phyloP scores from a whole-genome alignment of 2,888 invertebrate genomes.

The Xestia ashworthii region DNA sequence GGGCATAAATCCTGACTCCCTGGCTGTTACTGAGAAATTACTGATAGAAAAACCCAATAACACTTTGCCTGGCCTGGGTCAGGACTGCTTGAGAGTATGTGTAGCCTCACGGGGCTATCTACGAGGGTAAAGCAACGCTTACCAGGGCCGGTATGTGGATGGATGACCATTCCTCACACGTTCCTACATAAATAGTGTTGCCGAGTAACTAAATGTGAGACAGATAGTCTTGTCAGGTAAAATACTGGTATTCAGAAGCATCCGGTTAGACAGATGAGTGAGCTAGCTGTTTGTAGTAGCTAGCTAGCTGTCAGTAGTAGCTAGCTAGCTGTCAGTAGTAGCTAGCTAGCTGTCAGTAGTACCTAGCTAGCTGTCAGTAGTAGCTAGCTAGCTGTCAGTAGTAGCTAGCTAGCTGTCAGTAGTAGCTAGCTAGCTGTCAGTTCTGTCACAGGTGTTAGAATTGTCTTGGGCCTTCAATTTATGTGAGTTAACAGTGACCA shows the following conservation, averaged over 20 bases:
- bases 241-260: background rate
- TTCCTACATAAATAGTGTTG: background rate
- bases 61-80: background rate
- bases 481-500: too few relatives aligned
- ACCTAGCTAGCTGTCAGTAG: too few relatives aligned
- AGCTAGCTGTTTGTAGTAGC: too few relatives aligned
- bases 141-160: background rate
- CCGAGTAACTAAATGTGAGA: background rate
- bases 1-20: background rate
- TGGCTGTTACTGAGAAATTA: background rate
- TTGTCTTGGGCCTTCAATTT: too few relatives aligned
- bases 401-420: too few relatives aligned
- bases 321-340: too few relatives aligned
- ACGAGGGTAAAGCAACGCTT: background rate
- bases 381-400: too few relatives aligned
- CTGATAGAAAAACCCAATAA: background rate
- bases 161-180: background rate
- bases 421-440: too few relatives aligned
- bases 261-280: background rate
- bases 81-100: too few relatives aligned
- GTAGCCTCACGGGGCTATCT: background rate
- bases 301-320: too few relatives aligned
- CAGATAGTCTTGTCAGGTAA: background rate
- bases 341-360: too few relatives aligned
- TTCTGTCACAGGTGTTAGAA: background rate